Evolutionary conservation across 2,888 invertebrate genomes (phyloP), one percentile per base, ranked within the genome.

Genomic region (Microplitis deprimator): DNA sequence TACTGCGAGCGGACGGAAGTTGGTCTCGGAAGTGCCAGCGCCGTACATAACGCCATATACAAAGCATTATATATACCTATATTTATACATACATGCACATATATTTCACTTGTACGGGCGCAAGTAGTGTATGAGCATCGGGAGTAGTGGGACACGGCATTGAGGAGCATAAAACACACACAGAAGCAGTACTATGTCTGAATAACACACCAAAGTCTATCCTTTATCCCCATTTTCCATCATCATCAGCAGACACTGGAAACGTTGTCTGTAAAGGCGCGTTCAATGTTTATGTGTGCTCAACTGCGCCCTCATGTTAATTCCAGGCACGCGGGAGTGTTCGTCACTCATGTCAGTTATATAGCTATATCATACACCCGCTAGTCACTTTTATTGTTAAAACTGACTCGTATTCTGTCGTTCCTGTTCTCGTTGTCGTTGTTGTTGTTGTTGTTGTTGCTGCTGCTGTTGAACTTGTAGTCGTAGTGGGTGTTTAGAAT

Each of bases 1-100:
- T 65, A 13, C 73, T 64, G n/a, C 71, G 71, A 40, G 64, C 87
- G 87, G 87, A 88, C 88, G 88, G 88, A 88, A 88, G 87, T 88
- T 82, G 81, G 84, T 83, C 88, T 87, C 87, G 87, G 87, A 87
- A 87, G 84, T 84, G 84, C 84, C 81, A 79, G 50, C 40, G 13
- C 50, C 50, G 50, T 50, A 50, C 50, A 50, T 50, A 50, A 50
- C 50, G 29, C 29, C 29, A 3, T 29, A 29, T 29, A 29, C 29
- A 29, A 29, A 29, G 73, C 62, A 73, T 41, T 62, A 65, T 73
- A 62, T 38, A 39, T 67, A 68, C 61, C 38, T 20, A 60, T 20
- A 61, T 67, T 29, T 20, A 39, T 65, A 65, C 39, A 29, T 29
- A 29, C 29, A 29, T 29, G 29, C 29, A 29, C 70, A 41, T 69